Conservation (phyloP, 1,140 invertebrate species). For the Lucilia cuprina region DNA sequence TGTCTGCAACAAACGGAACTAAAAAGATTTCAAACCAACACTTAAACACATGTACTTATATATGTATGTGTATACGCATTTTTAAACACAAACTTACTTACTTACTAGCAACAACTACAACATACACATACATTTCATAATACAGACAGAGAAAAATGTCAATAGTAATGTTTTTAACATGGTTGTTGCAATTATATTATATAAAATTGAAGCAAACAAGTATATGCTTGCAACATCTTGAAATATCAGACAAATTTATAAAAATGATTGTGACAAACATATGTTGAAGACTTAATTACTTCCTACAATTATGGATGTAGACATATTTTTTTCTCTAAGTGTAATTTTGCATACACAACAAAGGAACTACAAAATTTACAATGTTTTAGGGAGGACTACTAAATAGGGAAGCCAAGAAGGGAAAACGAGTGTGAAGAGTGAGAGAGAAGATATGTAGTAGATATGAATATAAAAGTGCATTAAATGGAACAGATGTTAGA, state of each 20-base stretch:
- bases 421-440: background rate
- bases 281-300: too few species aligned
- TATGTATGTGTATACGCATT: background rate
- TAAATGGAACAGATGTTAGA: background rate
- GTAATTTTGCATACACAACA: background rate
- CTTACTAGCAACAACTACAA: background rate
- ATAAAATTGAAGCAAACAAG: too few species aligned
- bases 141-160: too few species aligned
- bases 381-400: background rate
- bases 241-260: too few species aligned
- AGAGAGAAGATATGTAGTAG: background rate
- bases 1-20: slow-evolving; percentile 16
- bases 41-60: background rate
- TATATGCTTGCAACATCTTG: too few species aligned
- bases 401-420: background rate
- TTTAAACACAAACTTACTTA: background rate
- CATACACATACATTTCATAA: background rate
- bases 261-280: too few species aligned
- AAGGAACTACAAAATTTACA: background rate
- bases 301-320: too few species aligned
- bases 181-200: too few species aligned
- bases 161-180: too few species aligned
- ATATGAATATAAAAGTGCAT: background rate
- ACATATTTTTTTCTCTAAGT: too few species aligned
- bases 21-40: background rate